A percentile compares a stretch with the other conserved stretches of the same genome.
Evolutionary conservation across 1,140 invertebrate genomes (phyloP).

Genomic region (Zaprionus vittiger): DNA sequence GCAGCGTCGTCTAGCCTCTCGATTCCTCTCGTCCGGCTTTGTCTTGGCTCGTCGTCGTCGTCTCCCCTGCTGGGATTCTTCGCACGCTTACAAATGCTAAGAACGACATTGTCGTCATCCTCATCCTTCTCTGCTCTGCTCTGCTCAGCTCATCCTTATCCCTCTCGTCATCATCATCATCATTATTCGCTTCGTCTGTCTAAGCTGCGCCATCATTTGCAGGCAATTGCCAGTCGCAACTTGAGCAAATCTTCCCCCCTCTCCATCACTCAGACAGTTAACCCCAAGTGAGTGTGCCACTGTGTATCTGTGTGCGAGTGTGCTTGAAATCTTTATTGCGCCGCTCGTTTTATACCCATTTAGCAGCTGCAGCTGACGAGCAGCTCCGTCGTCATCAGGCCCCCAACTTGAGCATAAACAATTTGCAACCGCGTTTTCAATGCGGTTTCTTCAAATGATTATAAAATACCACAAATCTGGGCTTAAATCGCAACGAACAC

Average conservation of each 20-base stretch:
- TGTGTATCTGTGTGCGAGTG: slow-evolving; percentile 31
- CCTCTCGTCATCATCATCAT: slow-evolving; percentile 3
- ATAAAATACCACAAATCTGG: slow-evolving; percentile 2
- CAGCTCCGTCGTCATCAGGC: background rate
- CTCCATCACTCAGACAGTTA: slow-evolving; percentile 29
- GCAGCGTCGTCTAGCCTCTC: background rate
- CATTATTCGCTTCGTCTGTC: slow-evolving; percentile 16
- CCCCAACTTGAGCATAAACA: slow-evolving; percentile 9
- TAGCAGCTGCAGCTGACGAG: slow-evolving; percentile 49
- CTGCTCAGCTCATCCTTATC: background rate
- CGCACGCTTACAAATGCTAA: slow-evolving; percentile 21
- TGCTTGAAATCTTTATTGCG: slow-evolving; percentile 66
- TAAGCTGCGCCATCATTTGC: slow-evolving; percentile 58
- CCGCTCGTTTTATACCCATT: slow-evolving; percentile 58
- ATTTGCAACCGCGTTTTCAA: slow-evolving; percentile 8
- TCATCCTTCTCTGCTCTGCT: background rate
- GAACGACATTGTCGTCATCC: slow-evolving; percentile 16
- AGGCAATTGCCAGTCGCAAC: slow-evolving; percentile 60
- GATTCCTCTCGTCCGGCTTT: background rate
- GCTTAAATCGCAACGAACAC: background rate
- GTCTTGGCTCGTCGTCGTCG: background rate
- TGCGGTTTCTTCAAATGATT: background rate
- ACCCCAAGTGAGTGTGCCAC: slow-evolving; percentile 23
- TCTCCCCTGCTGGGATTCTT: slow-evolving; percentile 13
- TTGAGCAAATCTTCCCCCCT: slow-evolving; percentile 20